These are phyloP conservation scores for Campylomormyrus tamandua DNA, from an alignment of 2,113 vertebrate species.

Conservation along the genomic window DNA sequence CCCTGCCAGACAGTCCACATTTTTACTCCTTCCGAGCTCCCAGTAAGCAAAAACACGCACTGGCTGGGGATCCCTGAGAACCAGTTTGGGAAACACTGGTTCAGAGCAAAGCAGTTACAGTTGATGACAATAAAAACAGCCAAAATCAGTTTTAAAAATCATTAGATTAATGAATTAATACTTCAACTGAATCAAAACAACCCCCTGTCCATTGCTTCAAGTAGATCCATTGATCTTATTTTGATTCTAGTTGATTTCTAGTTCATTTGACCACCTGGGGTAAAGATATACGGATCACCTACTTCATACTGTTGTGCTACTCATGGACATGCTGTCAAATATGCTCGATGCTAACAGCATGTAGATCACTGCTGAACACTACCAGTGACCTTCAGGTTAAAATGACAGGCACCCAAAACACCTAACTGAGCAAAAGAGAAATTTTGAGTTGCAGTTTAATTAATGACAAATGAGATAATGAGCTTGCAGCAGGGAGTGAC, in stretches of 20 bases:
- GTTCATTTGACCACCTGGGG: neutral
- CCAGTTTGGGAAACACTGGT: neutral
- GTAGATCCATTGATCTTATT: neutral
- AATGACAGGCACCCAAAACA: slow-evolving; percentile 26
- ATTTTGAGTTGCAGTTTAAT: slow-evolving; percentile 37
- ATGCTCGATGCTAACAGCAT: neutral
- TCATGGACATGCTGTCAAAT: neutral
- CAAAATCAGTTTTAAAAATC: neutral
- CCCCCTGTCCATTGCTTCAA: neutral
- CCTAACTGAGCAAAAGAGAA: slow-evolving; percentile 37
- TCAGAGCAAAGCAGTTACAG: neutral
- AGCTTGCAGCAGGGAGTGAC: slow-evolving; percentile 31
- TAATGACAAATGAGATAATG: slow-evolving; percentile 39
- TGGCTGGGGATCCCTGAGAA: neutral
- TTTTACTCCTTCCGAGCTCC: neutral
- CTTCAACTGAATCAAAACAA: neutral
- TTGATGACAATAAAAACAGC: neutral
- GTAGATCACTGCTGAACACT: slow-evolving; percentile 1
- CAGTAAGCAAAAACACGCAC: neutral
- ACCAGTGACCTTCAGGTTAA: slow-evolving; percentile 31
- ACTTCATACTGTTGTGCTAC: neutral
- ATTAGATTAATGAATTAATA: neutral
- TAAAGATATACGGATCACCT: neutral
- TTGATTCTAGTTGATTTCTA: neutral
- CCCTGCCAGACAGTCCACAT: neutral